A percentile compares a stretch with the other conserved stretches of the same genome.
Conservation (phyloP, 2,797 vertebrate genomes). For the Podarcis lilfordi region DNA sequence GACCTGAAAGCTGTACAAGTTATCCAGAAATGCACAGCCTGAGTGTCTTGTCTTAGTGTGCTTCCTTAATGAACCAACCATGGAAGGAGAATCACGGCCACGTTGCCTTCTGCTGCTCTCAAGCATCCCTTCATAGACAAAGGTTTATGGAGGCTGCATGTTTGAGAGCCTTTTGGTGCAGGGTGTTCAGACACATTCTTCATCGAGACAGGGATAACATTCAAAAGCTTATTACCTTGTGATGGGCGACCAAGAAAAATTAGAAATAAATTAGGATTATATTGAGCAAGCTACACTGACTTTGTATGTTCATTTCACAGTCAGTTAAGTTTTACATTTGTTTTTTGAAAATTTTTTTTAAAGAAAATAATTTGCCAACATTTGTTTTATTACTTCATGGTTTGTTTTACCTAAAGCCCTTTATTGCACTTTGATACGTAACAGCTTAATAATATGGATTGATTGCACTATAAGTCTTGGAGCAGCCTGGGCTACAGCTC, state of each 20-base stretch:
- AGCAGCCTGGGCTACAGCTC: background rate
- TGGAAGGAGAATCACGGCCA: background rate
- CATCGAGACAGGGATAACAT: constrained; percentile 10
- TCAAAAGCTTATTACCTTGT: constrained; percentile 39
- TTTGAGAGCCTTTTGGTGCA: background rate
- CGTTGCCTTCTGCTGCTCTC: background rate
- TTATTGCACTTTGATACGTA: constrained; percentile 55
- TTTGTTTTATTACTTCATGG: constrained; percentile 63
- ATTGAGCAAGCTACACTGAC: constrained; percentile 56
- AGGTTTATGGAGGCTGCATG: background rate
- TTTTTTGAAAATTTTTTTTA: constrained; percentile 60
- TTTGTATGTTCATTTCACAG: constrained; percentile 65
- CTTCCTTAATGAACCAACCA: background rate
- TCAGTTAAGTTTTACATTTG: constrained; percentile 60
- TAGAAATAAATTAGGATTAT: constrained; percentile 46
- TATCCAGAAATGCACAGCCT: background rate
- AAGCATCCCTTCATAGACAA: background rate
- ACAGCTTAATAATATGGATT: constrained; percentile 61
- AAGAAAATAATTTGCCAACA: constrained; percentile 50
- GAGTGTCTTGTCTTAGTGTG: background rate
- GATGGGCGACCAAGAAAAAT: constrained; percentile 41
- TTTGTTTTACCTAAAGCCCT: constrained; percentile 55
- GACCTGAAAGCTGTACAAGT: too few relatives aligned
- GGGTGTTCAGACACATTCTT: background rate
- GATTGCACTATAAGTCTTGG: constrained; percentile 34